Base-by-base conservation (phyloP, 2,888 invertebrate genomes). In the Hymenopus coronatus region DNA sequence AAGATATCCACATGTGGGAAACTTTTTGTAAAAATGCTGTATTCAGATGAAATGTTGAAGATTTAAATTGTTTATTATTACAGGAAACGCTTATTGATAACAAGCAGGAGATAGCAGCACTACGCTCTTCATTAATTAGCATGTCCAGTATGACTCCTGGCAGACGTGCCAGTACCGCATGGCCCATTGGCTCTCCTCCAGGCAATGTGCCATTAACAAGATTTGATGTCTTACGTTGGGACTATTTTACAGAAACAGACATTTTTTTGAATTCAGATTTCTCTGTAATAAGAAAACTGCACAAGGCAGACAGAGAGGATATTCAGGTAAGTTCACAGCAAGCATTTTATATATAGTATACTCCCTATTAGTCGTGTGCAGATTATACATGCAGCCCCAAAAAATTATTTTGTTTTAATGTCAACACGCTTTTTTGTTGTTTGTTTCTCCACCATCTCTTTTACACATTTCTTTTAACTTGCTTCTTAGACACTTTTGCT, bases 221-320 rank as follows among this genome's bases (percentile, higher is more conserved):
- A 91, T 97, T 97, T 94, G 98, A 98, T 93, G 95, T 98, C 90
- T 94, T 97, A 86, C 96, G 96, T 84, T 99, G 98, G 97, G 96
- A 97, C 88, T 96, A 97, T 92, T 97, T 99, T 93, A 98, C 98
- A 92, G 95, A 94, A 90, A 96, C 97, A 28, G 97, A 98, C 93
- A 95, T 97, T 82, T 97, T 97, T 93, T 95, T 97, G 93, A 96
- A 97, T 33, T 96, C 97, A 93, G 97, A 98, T 92, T 96, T 96
- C 92, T 95, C 95, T 91, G 97, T 96, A 90, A 94, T 96, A 3
- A 95, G 95, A 88, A 94, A 94, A 88, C 94, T 98, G 83, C 93
- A 94, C 88, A 95, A 95, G 88, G 95, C 96, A 30, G 96, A 96
- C 92, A 94, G 95, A 87, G 92, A 94, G 83, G 98, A 98, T 91